These are phyloP conservation scores for Clunio marinus DNA, from an alignment of 2,888 invertebrate species.

Conservation along the genomic window DNA sequence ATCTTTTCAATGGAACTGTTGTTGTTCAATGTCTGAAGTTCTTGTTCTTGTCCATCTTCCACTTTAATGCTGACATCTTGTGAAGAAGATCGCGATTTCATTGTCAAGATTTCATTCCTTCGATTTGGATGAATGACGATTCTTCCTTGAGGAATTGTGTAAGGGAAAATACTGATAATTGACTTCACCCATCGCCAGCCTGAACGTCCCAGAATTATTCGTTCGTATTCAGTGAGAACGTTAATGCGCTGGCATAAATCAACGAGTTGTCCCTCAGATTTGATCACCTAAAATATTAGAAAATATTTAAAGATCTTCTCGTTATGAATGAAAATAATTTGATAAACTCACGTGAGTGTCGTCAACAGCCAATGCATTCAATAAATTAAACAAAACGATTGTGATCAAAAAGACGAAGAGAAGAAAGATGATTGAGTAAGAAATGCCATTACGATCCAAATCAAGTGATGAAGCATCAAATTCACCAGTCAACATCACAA, in stretches of 20 bases:
- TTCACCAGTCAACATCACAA: conserved; percentile 61
- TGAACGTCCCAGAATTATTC: conserved; percentile 33
- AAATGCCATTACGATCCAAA: conserved; percentile 54
- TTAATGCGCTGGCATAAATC: conserved; percentile 30
- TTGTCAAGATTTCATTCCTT: conserved; percentile 57
- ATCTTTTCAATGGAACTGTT: conserved; percentile 11
- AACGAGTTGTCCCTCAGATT: conserved; percentile 19
- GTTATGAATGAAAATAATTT: too few relatives aligned
- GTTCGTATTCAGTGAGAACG: conserved; percentile 3
- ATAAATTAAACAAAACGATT: conserved; percentile 74
- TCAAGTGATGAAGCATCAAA: conserved; percentile 65
- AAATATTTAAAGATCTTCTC: too few relatives aligned
- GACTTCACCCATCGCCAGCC: conserved; percentile 15
- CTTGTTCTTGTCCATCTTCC: conserved; percentile 29
- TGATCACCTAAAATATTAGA: conserved; percentile 41
- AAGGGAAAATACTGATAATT: conserved; percentile 60
- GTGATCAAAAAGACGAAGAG: conserved; percentile 78
- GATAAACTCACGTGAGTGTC: conserved; percentile 62
- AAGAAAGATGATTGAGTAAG: conserved; percentile 71
- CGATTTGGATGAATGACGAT: conserved; percentile 65
- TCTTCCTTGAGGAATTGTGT: conserved; percentile 58
- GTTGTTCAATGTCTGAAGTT: conserved; percentile 27
- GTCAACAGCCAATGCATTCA: conserved; percentile 81
- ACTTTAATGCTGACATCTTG: conserved; percentile 46
- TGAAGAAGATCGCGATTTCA: conserved; percentile 43